These are phyloP conservation scores for Rhinopomastus cyanomelas DNA, from an alignment of 2,113 vertebrate species.

Conservation along the genomic window DNA sequence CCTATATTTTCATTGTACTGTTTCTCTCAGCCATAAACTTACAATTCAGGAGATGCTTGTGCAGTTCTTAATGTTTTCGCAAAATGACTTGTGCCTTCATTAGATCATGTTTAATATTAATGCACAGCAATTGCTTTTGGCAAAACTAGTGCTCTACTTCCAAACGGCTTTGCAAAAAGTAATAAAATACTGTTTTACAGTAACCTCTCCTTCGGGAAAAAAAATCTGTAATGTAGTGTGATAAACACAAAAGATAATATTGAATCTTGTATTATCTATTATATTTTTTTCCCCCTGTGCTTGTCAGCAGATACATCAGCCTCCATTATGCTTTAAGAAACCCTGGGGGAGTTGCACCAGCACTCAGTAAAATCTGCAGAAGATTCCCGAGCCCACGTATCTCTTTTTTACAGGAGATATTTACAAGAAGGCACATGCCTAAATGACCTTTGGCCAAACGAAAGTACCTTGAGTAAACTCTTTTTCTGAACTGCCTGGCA, in stretches of 20 bases:
- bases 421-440: neutral
- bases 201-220: neutral
- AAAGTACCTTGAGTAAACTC: neutral
- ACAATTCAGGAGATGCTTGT: constrained; percentile 62
- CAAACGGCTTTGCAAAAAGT: constrained; percentile 26
- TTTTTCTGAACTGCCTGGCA: neutral
- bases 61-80: constrained; percentile 65
- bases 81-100: constrained; percentile 69
- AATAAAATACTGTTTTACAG: constrained; percentile 34
- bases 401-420: neutral
- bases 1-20: constrained; percentile 28
- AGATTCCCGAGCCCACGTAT: neutral
- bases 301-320: constrained; percentile 10
- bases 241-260: constrained; percentile 21
- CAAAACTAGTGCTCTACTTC: constrained; percentile 60
- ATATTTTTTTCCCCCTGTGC: neutral
- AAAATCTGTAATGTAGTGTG: neutral
- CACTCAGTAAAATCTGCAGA: neutral
- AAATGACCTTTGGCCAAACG: constrained; percentile 9
- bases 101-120: constrained; percentile 73
- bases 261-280: constrained; percentile 15
- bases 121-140: constrained; percentile 69
- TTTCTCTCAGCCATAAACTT: constrained; percentile 54
- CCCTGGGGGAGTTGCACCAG: constrained; percentile 17
- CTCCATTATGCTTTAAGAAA: constrained; percentile 40